A percentile compares a stretch with the other conserved stretches of the same genome.
phyloP scores from a whole-genome alignment of 2,888 invertebrate species.

The Actias luna region DNA sequence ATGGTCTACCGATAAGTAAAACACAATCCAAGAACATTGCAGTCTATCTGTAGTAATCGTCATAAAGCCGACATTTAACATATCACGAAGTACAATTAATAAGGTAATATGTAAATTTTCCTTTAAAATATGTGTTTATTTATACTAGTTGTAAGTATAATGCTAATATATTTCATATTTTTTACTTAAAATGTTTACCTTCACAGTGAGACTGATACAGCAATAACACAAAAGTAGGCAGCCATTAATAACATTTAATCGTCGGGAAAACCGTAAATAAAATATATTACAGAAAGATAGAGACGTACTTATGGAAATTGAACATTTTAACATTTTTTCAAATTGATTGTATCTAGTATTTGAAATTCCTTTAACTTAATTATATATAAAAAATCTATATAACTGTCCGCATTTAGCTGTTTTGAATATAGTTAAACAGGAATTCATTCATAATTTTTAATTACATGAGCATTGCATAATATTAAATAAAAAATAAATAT shows the following conservation, averaged over 20 bases:
- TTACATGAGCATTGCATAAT: too few relatives aligned
- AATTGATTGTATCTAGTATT: too few relatives aligned
- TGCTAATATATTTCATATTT: background rate
- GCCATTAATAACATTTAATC: constrained; percentile 12
- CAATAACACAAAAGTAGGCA: constrained; percentile 1
- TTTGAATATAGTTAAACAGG: too few relatives aligned
- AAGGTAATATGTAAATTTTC: too few relatives aligned
- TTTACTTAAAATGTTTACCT: background rate
- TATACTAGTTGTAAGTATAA: background rate
- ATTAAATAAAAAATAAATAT: too few relatives aligned
- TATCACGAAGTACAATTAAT: background rate
- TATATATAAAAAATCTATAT: too few relatives aligned
- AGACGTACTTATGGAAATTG: constrained; percentile 21
- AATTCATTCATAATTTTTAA: too few relatives aligned
- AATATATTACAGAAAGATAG: constrained; percentile 29
- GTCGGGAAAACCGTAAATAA: constrained; percentile 12
- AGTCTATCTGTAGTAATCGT: background rate
- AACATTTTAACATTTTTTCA: constrained; percentile 29
- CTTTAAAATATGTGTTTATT: too few relatives aligned
- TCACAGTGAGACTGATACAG: background rate
- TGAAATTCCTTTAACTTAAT: too few relatives aligned
- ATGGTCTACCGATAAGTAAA: background rate
- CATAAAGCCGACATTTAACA: background rate
- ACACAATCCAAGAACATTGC: background rate
- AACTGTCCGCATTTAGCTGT: too few relatives aligned